Evolutionary conservation across 1,140 invertebrate species (phyloP).

Genomic region (Drosophila nigrodunni): DNA sequence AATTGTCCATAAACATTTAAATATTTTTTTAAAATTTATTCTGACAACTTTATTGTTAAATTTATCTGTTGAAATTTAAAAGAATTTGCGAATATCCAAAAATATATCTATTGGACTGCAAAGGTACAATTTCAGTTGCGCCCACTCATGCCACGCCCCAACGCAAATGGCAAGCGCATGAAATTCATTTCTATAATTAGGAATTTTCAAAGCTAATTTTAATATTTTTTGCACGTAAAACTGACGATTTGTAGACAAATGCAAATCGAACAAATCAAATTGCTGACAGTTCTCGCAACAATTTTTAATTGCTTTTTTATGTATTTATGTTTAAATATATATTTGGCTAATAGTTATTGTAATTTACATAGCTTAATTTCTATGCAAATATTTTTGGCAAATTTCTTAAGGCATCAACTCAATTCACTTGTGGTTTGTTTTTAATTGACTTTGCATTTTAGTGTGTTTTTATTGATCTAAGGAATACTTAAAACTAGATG

Average conservation of each 20-base stretch:
- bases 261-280: conserved; percentile 78
- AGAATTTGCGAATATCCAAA: not conserved
- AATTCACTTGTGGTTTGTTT: conserved; percentile 16
- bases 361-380: conserved; percentile 72
- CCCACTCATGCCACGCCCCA: conserved; percentile 42
- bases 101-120: conserved; percentile 36
- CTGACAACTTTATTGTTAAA: not conserved
- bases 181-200: conserved; percentile 65
- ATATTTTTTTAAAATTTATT: not conserved
- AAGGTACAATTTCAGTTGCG: conserved; percentile 36
- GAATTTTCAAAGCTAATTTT: conserved; percentile 64
- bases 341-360: conserved; percentile 46
- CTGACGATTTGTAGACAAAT: conserved; percentile 64
- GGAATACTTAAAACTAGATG: conserved; percentile 40
- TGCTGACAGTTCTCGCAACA: conserved; percentile 49
- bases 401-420: conserved; percentile 30
- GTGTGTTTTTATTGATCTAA: conserved; percentile 33
- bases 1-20: too few species aligned
- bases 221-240: conserved; percentile 71
- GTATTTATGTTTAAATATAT: conserved; percentile 33
- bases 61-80: too few species aligned
- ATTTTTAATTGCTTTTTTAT: conserved; percentile 63
- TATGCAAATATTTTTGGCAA: conserved; percentile 54
- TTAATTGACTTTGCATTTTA: conserved; percentile 55
- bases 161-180: conserved; percentile 55